A percentile compares a stretch with the other conserved stretches of the same genome.
Evolutionary conservation across 1,140 invertebrate species (phyloP).

Genomic region (Ooceraea biroi): DNA sequence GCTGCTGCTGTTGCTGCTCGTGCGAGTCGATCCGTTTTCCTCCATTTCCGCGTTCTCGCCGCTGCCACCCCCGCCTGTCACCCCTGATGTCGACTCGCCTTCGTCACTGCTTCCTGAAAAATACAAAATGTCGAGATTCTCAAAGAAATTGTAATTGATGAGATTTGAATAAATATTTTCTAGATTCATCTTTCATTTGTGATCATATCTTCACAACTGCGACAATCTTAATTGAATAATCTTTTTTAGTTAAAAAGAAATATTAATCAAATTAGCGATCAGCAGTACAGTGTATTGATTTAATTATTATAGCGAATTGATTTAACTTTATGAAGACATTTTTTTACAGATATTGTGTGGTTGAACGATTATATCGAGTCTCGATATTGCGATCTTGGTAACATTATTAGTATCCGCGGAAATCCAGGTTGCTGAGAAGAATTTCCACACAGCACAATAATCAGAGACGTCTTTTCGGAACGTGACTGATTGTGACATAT

Average conservation of each 20-base stretch:
- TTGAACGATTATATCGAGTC: background rate
- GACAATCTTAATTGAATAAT: too few species aligned
- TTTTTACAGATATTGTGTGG: background rate
- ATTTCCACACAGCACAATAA: background rate
- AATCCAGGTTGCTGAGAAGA: constrained; percentile 49
- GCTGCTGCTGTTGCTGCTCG: constrained; percentile 63
- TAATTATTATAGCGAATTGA: too few species aligned
- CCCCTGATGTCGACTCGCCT: constrained; percentile 77
- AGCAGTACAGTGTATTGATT: too few species aligned
- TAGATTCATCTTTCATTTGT: too few species aligned
- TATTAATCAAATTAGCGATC: too few species aligned
- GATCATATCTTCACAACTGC: too few species aligned
- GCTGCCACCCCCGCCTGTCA: constrained; percentile 68
- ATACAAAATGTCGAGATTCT: background rate
- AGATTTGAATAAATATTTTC: background rate
- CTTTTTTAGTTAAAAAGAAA: too few species aligned
- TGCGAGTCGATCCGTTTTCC: constrained; percentile 79
- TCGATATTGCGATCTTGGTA: background rate
- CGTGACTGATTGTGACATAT: constrained; percentile 34
- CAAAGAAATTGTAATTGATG: background rate
- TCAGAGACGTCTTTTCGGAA: constrained; percentile 46
- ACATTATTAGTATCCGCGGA: background rate
- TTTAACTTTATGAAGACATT: background rate
- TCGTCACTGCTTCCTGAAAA: constrained; percentile 85
- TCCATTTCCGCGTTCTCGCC: constrained; percentile 80